Percentiles rank a stretch among this genome's conserved stretches.
Conservation (phyloP, 2,888 invertebrate genomes). For the Steromphala cineraria region DNA sequence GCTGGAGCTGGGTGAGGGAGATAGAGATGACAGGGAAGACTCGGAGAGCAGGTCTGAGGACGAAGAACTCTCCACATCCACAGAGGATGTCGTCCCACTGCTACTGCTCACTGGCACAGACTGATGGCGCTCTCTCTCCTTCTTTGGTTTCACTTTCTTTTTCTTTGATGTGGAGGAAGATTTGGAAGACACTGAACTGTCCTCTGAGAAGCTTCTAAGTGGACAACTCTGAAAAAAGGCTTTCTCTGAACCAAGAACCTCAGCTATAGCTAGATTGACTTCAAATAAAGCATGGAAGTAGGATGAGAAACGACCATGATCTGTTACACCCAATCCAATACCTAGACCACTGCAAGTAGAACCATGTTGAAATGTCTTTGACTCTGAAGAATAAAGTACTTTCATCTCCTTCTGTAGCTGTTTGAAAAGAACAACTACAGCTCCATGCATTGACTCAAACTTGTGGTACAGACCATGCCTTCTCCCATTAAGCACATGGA, state of each 20-base stretch:
- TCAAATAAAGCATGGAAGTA: slow-evolving; percentile 73
- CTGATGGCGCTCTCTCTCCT: slow-evolving; percentile 30
- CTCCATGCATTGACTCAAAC: background rate
- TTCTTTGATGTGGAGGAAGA: slow-evolving; percentile 64
- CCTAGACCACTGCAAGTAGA: slow-evolving; percentile 65
- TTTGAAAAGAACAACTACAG: background rate
- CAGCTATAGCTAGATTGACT: slow-evolving; percentile 64
- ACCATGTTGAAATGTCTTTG: slow-evolving; percentile 61
- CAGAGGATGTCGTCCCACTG: background rate
- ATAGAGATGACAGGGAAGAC: slow-evolving; percentile 16
- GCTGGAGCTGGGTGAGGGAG: slow-evolving; percentile 14
- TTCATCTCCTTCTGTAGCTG: slow-evolving; percentile 67
- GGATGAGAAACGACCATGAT: slow-evolving; percentile 70
- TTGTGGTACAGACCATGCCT: slow-evolving; percentile 40
- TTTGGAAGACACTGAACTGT: slow-evolving; percentile 43
- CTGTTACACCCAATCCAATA: slow-evolving; percentile 56
- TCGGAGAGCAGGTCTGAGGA: slow-evolving; percentile 36
- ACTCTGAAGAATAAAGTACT: slow-evolving; percentile 70
- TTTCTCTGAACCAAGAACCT: slow-evolving; percentile 16
- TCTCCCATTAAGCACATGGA: slow-evolving; percentile 65
- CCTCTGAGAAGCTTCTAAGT: slow-evolving; percentile 27
- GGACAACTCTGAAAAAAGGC: background rate
- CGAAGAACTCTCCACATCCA: slow-evolving; percentile 31
- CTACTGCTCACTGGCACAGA: slow-evolving; percentile 6
- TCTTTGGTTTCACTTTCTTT: slow-evolving; percentile 71